Conservation (phyloP, 1,140 invertebrate genomes). For the Hypsibius dujardini region DNA sequence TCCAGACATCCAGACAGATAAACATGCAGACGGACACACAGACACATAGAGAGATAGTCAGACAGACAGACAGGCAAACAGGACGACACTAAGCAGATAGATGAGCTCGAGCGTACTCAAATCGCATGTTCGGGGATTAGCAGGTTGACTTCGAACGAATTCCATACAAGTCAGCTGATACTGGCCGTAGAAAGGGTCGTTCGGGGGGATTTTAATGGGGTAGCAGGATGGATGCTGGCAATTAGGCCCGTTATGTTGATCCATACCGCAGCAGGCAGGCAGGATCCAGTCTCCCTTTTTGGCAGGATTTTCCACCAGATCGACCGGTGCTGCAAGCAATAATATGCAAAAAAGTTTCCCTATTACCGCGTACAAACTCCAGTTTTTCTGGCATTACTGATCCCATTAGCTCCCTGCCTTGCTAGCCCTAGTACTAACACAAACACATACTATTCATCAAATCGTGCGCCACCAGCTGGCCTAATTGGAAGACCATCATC, state of each 20-base stretch:
- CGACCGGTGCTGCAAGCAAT: neutral
- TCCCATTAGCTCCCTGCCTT: too few relatives aligned
- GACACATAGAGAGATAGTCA: too few relatives aligned
- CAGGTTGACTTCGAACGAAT: slow-evolving; percentile 27
- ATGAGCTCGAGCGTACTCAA: neutral
- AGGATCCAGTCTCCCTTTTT: neutral
- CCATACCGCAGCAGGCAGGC: slow-evolving; percentile 8
- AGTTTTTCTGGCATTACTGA: too few relatives aligned
- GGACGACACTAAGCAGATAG: neutral
- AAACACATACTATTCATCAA: slow-evolving; percentile 27
- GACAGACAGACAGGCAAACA: neutral
- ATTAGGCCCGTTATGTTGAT: neutral
- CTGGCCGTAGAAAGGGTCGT: slow-evolving; percentile 28
- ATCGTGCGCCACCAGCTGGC: slow-evolving; percentile 69
- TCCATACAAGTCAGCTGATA: slow-evolving; percentile 29
- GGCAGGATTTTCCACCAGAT: slow-evolving; percentile 7
- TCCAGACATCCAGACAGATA: too few relatives aligned
- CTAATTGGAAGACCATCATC: slow-evolving; percentile 63
- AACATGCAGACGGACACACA: too few relatives aligned
- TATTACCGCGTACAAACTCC: too few relatives aligned
- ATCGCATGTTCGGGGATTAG: slow-evolving; percentile 5
- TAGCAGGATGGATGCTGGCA: slow-evolving; percentile 27
- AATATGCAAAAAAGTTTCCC: neutral
- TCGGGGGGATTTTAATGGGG: slow-evolving; percentile 28
- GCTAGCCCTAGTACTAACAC: too few relatives aligned